Conservation (phyloP, 2,888 invertebrate species). For the Gnatocerus cornutus region DNA sequence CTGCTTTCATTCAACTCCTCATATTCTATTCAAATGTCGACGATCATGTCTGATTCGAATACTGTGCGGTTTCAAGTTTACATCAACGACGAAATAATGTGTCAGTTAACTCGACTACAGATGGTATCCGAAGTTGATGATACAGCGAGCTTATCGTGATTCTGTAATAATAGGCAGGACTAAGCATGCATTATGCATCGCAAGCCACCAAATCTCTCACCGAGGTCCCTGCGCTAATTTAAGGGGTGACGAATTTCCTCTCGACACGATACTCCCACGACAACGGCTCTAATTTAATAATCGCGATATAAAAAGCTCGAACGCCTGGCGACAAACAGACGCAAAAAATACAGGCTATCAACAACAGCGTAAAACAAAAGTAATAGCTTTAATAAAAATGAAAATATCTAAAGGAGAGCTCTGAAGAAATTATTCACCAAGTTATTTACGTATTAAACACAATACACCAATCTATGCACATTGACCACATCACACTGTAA, state of each 20-base stretch:
- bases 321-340: constrained; percentile 11
- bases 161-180: constrained; percentile 33
- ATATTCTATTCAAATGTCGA: constrained; percentile 13
- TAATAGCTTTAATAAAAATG: too few species aligned
- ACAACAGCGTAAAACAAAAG: too few species aligned
- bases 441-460: too few species aligned
- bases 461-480: too few species aligned
- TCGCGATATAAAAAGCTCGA: constrained; percentile 31
- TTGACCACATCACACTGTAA: too few species aligned
- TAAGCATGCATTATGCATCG: constrained; percentile 44
- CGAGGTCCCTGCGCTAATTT: constrained; percentile 42
- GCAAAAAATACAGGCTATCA: not conserved
- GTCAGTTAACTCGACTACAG: constrained; percentile 30
- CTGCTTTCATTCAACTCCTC: constrained; percentile 5
- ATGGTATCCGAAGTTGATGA: constrained; percentile 40
- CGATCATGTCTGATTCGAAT: constrained; percentile 14
- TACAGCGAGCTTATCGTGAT: constrained; percentile 35
- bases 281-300: constrained; percentile 43
- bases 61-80: constrained; percentile 17
- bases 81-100: constrained; percentile 23
- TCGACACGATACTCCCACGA: constrained; percentile 35
- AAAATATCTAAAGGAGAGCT: too few species aligned
- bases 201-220: constrained; percentile 41
- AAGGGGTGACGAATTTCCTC: constrained; percentile 46
- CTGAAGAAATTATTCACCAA: too few species aligned